Evolutionary conservation across 2,888 invertebrate genomes (phyloP), one percentile per base, ranked within the genome.

Genomic region (Pedicia rivosa): DNA sequence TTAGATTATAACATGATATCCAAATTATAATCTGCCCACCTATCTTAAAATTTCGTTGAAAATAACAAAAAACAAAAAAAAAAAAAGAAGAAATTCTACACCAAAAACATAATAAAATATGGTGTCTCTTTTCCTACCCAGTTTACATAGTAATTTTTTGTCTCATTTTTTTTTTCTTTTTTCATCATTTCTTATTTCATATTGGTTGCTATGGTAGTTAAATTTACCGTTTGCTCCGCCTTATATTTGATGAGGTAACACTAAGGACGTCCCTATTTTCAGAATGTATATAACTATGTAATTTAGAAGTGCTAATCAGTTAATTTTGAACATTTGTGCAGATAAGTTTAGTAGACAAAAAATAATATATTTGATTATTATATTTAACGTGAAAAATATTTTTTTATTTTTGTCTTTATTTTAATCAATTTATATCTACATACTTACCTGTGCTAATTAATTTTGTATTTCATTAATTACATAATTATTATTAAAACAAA

Each of bases 221-320:
- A 14, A 20, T 13, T 33, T 22, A 9, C 15, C 15, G 24, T 22
- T 20, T 5, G 33, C 22, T 33, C 14, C 33, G 22, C 33, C 33
- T 20, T 24, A 10, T 24, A n/a, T n/a, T n/a, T n/a, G n/a, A n/a
- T n/a, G n/a, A 16, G 6, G 16, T 29, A 15, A 17, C 20, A 20
- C 3, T n/a, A 10, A 8, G 24, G 5, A 24, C 35, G 6, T 10
- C 35, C 26, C 16, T n/a, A 16, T 16, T 25, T 14, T 16, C 19
- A 14, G 26, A 31, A 25, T 10, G 26, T 35, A 35, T 35, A 35
- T 13, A 35, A 35, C 25, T 16, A 16, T 15, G 35, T 35, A 35
- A 35, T 35, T 35, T 35, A 20, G 26, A 35, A 35, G 35, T 35
- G 35, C 35, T 35, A 35, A 35, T 35, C 35, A 35, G 35, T 35